phyloP scores from a whole-genome alignment of 1,140 invertebrate species.

The Sogatella furcifera region DNA sequence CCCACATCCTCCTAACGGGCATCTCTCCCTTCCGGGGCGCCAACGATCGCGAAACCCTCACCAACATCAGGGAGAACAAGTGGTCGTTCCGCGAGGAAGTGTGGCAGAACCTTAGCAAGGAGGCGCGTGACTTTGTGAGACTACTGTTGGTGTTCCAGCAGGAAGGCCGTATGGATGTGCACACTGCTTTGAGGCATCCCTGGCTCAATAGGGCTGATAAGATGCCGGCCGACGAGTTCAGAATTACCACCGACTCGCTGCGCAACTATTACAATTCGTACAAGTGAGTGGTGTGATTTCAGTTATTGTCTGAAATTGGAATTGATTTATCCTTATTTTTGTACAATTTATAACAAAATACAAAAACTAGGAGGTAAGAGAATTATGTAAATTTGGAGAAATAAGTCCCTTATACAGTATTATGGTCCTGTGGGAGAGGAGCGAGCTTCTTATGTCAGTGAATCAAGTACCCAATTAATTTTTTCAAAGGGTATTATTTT shows the following conservation, averaged over 20 bases:
- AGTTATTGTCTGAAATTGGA: too few species aligned
- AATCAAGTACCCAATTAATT: too few species aligned
- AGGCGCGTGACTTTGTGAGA: conserved; percentile 81
- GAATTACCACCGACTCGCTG: conserved; percentile 47
- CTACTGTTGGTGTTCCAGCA: conserved; percentile 61
- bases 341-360: too few species aligned
- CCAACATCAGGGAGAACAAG: conserved; percentile 47
- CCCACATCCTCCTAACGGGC: conserved; percentile 75
- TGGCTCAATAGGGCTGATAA: conserved; percentile 70
- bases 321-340: too few species aligned
- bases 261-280: conserved; percentile 64
- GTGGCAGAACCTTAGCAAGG: conserved; percentile 60
- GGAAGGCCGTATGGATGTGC: conserved; percentile 66
- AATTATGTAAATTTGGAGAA: too few species aligned
- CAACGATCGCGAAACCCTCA: conserved; percentile 81
- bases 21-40: conserved; percentile 70
- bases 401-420: too few species aligned
- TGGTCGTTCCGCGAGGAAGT: conserved; percentile 51
- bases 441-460: too few species aligned
- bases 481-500: too few species aligned
- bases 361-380: too few species aligned
- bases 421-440: too few species aligned
- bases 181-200: conserved; percentile 67
- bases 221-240: conserved; percentile 47
- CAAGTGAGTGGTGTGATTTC: conserved; percentile 35